Evolutionary conservation across 2,113 vertebrate genomes (phyloP).

Genomic region (Cyrtonyx montezumae): DNA sequence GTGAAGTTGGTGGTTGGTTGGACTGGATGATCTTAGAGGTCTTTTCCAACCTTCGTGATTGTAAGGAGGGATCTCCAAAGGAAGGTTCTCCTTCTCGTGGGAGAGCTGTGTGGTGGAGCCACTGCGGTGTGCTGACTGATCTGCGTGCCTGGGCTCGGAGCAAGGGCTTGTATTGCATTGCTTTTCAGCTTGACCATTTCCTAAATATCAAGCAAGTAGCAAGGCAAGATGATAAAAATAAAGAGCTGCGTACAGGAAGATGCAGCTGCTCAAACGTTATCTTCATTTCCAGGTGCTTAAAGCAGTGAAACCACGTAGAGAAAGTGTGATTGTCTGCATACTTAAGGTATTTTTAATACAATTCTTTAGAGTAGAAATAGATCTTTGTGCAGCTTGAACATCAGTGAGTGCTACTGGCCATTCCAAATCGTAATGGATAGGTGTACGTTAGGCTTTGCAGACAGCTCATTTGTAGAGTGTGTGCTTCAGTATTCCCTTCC

Average conservation of each 20-base stretch:
- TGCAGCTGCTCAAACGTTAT: not conserved
- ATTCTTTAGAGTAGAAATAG: not conserved
- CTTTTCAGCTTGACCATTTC: not conserved
- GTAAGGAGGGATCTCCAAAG: not conserved
- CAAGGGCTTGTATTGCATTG: rapidly evolving
- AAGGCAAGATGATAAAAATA: not conserved
- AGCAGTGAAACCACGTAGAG: not conserved
- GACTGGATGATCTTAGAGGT: too few species aligned
- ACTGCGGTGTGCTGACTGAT: rapidly evolving
- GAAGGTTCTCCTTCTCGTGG: too few species aligned
- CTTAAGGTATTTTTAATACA: not conserved
- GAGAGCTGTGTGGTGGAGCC: rapidly evolving
- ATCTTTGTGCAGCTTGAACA: not conserved
- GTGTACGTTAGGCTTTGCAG: rapidly evolving
- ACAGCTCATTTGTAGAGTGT: rapidly evolving
- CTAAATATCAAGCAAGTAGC: not conserved
- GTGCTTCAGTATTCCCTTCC: not conserved
- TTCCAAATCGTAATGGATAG: rapidly evolving
- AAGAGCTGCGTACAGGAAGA: rapidly evolving
- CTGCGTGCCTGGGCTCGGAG: not conserved
- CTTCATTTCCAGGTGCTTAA: not conserved
- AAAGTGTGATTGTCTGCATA: not conserved
- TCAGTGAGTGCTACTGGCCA: rapidly evolving
- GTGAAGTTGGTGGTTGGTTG: too few species aligned
- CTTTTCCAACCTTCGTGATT: too few species aligned